phyloP scores from a whole-genome alignment of 2,888 invertebrate species.

The Pinctada fucata region DNA sequence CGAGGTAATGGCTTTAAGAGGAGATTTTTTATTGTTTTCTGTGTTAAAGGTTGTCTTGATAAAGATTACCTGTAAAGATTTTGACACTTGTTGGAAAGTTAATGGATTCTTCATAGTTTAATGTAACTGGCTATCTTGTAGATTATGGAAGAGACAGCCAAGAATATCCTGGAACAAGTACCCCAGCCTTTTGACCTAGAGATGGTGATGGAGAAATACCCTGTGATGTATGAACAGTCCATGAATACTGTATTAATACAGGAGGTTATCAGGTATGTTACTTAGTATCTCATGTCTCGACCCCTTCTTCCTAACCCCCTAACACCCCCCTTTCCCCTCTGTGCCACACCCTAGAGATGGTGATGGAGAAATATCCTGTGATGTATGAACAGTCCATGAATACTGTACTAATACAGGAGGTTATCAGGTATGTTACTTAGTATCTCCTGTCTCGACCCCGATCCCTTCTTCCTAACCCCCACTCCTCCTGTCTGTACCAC shows the following conservation, averaged over 20 bases:
- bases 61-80: too few relatives aligned
- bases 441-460: background rate
- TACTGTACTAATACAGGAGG: slow-evolving; percentile 90
- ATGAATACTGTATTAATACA: slow-evolving; percentile 91
- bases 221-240: slow-evolving; percentile 91
- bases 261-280: slow-evolving; percentile 86
- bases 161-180: slow-evolving; percentile 81
- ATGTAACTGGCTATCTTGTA: too few relatives aligned
- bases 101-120: too few relatives aligned
- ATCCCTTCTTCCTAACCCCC: background rate
- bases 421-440: slow-evolving; percentile 82
- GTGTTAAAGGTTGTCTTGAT: too few relatives aligned
- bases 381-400: slow-evolving; percentile 92
- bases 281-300: background rate
- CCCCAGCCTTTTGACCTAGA: slow-evolving; percentile 80
- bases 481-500: background rate
- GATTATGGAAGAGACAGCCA: slow-evolving; percentile 81
- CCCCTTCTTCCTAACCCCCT: background rate
- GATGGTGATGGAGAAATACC: slow-evolving; percentile 83
- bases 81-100: too few relatives aligned
- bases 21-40: too few relatives aligned
- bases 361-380: slow-evolving; percentile 86
- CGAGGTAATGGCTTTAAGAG: too few relatives aligned
- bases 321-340: background rate
- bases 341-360: slow-evolving; percentile 76